Evolutionary conservation across 1,140 invertebrate species (phyloP), one percentile per base, ranked within the genome.

Genomic region (Patella vulgata): DNA sequence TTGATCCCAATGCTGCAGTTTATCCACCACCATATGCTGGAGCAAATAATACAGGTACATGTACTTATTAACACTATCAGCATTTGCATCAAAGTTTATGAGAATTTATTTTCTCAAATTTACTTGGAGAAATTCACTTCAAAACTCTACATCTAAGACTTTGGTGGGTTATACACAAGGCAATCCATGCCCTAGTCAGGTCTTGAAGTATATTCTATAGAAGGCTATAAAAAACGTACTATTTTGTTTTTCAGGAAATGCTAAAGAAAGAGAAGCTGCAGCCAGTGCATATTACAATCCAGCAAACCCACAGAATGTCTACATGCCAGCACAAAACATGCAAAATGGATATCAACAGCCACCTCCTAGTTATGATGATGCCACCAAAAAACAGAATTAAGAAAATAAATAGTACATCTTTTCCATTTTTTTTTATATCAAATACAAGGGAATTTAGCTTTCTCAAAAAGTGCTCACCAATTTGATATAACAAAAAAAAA

Each of bases 191-290:
- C n/a, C n/a, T 36, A 36, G 14, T 36, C 33, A 36, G 33, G 5
- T 36, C 33, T 36, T 36, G 33, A 36, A n/a, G n/a, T n/a, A n/a
- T n/a, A n/a, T n/a, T n/a, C n/a, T 36, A 36, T 36, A 36, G 33
- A 8, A 14, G 14, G 33, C 33, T 36, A 8, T 5, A 14, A 44
- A 21, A 28, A 51, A 2, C 40, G 30, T 58, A 11, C n/a, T 6
- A 47, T 43, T 67, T 57, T 52, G 59, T 51, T 70, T 63, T 48
- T 48, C 71, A 71, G 66, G 85, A 91, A 91, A 93, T 89, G 90
- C 91, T 44, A 94, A 95, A 86, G 93, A 93, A 71, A 89, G 90
- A 23, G 93, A 95, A 85, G 93, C 93, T 71, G 91, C 92, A 90
- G 80, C 92, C 89, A 75, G 69, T 63, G 93, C 92, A 56, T 95